Evolutionary conservation across 2,113 vertebrate species (phyloP), one percentile per base, ranked within the genome.

Genomic region (Pungitius pungitius): DNA sequence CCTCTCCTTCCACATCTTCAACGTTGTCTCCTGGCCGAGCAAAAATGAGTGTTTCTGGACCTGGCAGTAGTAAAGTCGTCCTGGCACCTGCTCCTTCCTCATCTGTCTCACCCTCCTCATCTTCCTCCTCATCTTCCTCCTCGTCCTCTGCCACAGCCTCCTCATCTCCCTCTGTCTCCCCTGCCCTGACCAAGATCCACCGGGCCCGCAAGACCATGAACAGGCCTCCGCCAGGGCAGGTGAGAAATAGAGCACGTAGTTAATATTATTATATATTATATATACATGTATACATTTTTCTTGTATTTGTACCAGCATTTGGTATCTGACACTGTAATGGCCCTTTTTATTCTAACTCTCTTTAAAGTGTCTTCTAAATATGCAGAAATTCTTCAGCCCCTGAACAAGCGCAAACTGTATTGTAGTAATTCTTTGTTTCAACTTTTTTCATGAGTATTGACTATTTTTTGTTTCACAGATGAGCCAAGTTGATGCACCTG

Each of bases 131-230:
- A 14, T 71, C 94, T 55, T 18, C 94, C 0, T 71, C 86, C 82
- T 66, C 90, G 83, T 87, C 94, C 69, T 22, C 94, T 89, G 92
- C 91, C 73, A 71, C 87, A 77, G 80, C 87, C 78, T 92, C 92
- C 84, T 76, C 92, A 40, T 80, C 91, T 8, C 88, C 93, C 0
- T 84, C 93, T 4, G 73, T 87, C 33, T 90, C 88, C 0, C 67
- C 83, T 24, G 86, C 89, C 3, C 78, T 91, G 24, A 90, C 93
- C 39, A 96, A 96, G 86, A 91, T 97, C 75, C 96, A 97, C 80
- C 85, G 96, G 5, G 96, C 96, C 0, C 92, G 96, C 42, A 97
- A 97, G 86, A 97, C 96, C 69, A 97, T 97, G 94, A 94, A 95
- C 80, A 94, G 95, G 64, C 94, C 95, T 2, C 89, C 92, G 18